Conservation (phyloP, 2,113 vertebrate species). For the Syngnathoides biaculeatus region DNA sequence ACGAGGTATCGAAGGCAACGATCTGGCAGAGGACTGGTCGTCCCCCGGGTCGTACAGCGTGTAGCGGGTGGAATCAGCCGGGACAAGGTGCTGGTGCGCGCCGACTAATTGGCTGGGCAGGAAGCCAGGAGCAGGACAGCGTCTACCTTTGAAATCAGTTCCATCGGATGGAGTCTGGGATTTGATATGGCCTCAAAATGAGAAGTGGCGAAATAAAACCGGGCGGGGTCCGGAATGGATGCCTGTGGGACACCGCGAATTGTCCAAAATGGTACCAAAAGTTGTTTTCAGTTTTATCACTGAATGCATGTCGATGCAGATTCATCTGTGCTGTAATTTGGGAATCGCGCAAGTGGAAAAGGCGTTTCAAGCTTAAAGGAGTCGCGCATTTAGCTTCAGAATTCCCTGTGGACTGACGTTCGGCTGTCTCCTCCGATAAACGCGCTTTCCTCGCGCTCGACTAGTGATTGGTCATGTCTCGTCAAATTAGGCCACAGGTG, state of each 20-base stretch:
- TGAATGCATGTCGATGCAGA: too few relatives aligned
- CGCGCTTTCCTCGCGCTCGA: not conserved
- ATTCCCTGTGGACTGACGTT: not conserved
- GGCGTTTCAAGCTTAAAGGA: not conserved
- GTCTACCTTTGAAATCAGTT: too few relatives aligned
- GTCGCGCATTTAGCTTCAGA: not conserved
- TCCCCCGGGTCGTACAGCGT: too few relatives aligned
- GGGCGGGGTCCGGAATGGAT: not conserved
- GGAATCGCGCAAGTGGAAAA: not conserved
- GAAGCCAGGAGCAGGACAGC: too few relatives aligned
- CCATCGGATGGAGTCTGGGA: too few relatives aligned
- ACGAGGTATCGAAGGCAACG: too few relatives aligned
- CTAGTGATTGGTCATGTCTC: not conserved
- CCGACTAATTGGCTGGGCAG: too few relatives aligned
- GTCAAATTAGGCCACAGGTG: conserved; percentile 1
- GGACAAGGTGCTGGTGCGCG: too few relatives aligned
- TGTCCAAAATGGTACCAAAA: not conserved
- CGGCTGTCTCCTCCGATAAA: not conserved
- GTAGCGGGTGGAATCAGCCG: too few relatives aligned
- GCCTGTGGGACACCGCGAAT: not conserved
- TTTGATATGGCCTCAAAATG: not conserved
- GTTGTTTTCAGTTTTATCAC: not conserved
- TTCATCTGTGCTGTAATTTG: too few relatives aligned
- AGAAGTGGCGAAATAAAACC: not conserved
- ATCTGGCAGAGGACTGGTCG: too few relatives aligned